Evolutionary conservation across 1,140 invertebrate genomes (phyloP), one percentile per base, ranked within the genome.

Genomic region (Cotesia typhae): DNA sequence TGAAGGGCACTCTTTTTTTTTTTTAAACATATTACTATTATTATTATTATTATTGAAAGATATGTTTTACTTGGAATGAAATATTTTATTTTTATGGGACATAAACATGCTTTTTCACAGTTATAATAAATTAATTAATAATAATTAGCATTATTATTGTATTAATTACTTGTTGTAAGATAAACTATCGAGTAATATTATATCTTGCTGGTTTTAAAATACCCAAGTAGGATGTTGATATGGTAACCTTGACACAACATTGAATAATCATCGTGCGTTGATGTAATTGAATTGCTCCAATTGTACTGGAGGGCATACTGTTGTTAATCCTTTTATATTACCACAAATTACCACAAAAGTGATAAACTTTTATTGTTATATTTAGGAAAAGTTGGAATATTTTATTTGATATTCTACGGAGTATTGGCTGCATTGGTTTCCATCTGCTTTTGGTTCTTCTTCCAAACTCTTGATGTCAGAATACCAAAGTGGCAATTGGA

Each of bases 331-430:
- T 74, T 76, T 79, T 79, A 80, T 76, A 81, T 81, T 77, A 75
- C 78, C 70, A 73, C 74, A 76, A 71, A 28, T 28, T 72, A 66
- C 70, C 74, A 52, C 36, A 51, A 73, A 71, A 47, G 41, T 47
- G 41, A 47, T 47, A 47, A 9, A 74, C 63, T 76, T 74, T 73
- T 76, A 77, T 76, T 80, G 79, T 83, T 80, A 76, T 84, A 79
- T 70, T 85, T 82, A 96, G 95, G 91, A 64, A 96, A 96, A 89
- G 96, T 98, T 83, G 91, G 91, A 41, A 83, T 96, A 14, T 98
- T 98, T 90, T 98, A 98, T 87, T 87, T 96, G 75, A 91, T 95
- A 80, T 98, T 97, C 88, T 98, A 98, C 86, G 88, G 91, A 59
- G 94, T 94, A 68, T 88, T 98, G 76, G 94, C 93, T 14, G 91